Base-by-base conservation (phyloP, 2,113 vertebrate genomes). In the Eublepharis macularius region DNA sequence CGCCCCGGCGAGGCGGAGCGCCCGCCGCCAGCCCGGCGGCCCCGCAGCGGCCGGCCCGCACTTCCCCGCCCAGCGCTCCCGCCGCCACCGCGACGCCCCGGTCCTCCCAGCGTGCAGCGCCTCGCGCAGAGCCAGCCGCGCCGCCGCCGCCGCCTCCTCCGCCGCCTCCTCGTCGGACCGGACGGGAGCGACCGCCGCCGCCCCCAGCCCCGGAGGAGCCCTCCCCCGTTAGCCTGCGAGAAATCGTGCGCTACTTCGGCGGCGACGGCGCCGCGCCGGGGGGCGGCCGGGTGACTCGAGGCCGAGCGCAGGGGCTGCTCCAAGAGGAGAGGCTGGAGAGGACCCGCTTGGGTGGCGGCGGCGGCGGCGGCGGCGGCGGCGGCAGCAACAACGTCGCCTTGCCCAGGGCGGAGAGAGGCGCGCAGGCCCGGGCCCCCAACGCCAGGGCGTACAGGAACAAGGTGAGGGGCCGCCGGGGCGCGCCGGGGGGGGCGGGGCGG, bases 241-340 rank as follows among this genome's bases (percentile, higher is more conserved):
- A 94, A 90, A 92, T 92, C 76, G 93, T 89, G 92, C 93, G 94
- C 94, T 94, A 94, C 92, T 89, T 94, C 85, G 96, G 95, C 73
- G 94, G 93, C 92, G 94, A 95, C 90, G 94, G 94, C 43, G 93
- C 92, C 7, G 49, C 90, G 92, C 86, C 83, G 84, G 82, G 69
- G 60, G 87, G 92, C 49, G 93, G 93, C 57, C 90, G 94, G 83
- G 95, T 97, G 84, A 97, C 97, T 86, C 96, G 97, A 79, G 96
- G 96, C 94, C 97, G 96, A 93, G 96, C 97, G 91, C 96, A 96
- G 92, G 96, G 95, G 91, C 95, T 97, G 54, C 94, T 97, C 91
- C 94, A 96, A 69, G 97, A 97, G 94, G 96, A 96, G 91, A 96
- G 97, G 87, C 95, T 96, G 87, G 96, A 97, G 92, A 96, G 96